These are phyloP conservation scores for Drosophila virilis DNA, from an alignment of 1,140 invertebrate genomes.

Conservation along the genomic window DNA sequence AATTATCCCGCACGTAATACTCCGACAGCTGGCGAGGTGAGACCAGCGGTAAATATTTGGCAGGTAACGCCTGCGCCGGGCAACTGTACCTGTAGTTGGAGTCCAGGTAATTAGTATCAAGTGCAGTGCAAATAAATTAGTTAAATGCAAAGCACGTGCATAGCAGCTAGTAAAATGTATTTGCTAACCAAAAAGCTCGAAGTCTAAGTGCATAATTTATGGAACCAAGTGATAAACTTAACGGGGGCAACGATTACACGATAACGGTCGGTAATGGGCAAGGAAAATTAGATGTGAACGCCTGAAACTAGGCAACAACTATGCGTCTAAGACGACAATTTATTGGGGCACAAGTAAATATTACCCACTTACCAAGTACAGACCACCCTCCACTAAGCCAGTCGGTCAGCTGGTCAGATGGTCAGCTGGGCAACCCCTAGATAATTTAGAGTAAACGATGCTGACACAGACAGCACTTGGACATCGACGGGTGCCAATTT, in stretches of 20 bases:
- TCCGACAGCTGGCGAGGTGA: constrained; percentile 42
- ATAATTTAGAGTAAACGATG: constrained; percentile 65
- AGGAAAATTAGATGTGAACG: constrained; percentile 32
- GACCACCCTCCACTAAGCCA: constrained; percentile 61
- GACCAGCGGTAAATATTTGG: constrained; percentile 53
- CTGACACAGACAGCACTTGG: constrained; percentile 65
- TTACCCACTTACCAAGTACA: constrained; percentile 7
- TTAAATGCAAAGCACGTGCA: constrained; percentile 67
- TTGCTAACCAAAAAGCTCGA: constrained; percentile 4
- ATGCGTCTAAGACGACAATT: constrained; percentile 61
- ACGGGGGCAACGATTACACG: constrained; percentile 46
- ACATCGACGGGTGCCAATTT: constrained; percentile 73
- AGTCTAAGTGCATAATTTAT: constrained; percentile 54
- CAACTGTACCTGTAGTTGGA: neutral
- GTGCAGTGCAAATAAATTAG: constrained; percentile 39
- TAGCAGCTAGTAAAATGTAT: constrained; percentile 35
- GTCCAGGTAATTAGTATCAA: constrained; percentile 27
- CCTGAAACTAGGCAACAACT: constrained; percentile 43
- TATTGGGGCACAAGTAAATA: constrained; percentile 41
- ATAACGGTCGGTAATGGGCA: constrained; percentile 25
- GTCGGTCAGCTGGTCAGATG: constrained; percentile 51
- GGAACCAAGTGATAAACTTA: constrained; percentile 61
- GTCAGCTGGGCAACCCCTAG: constrained; percentile 19
- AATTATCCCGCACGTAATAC: constrained; percentile 62
- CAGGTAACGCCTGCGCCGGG: constrained; percentile 45